phyloP scores from a whole-genome alignment of 1,140 invertebrate genomes.

The Bombus polaris region DNA sequence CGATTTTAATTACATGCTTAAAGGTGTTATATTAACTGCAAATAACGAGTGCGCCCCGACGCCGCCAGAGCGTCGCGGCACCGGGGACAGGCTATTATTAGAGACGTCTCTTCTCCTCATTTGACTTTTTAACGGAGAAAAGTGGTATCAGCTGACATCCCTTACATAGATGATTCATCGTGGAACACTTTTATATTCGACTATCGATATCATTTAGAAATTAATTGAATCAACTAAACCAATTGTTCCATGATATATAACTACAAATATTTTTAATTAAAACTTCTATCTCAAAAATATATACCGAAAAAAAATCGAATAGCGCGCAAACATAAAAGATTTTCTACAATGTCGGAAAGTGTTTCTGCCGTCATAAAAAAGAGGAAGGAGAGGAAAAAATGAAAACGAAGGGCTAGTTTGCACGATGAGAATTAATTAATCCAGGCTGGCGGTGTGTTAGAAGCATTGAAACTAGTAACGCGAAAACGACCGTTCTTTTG shows the following conservation, averaged over 20 bases:
- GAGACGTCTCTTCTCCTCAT: conserved; percentile 63
- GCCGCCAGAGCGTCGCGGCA: conserved; percentile 53
- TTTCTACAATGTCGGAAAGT: neutral
- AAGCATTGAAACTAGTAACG: conserved; percentile 23
- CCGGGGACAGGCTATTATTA: conserved; percentile 64
- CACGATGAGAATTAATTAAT: conserved; percentile 30
- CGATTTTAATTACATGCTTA: conserved; percentile 35
- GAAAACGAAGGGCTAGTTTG: neutral
- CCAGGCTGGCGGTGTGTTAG: neutral
- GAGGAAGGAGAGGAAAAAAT: too few relatives aligned
- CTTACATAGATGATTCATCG: neutral
- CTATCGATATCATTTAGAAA: neutral
- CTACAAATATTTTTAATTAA: neutral
- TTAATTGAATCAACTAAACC: neutral
- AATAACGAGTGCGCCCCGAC: conserved; percentile 46
- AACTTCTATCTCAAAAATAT: neutral
- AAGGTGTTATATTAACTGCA: conserved; percentile 35
- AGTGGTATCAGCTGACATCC: conserved; percentile 62
- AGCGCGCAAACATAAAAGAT: neutral
- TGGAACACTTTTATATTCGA: neutral
- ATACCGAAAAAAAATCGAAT: neutral
- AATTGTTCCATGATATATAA: neutral
- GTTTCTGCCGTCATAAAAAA: neutral
- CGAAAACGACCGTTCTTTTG: conserved; percentile 24
- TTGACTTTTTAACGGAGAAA: conserved; percentile 52